A percentile compares a stretch with the other conserved stretches of the same genome.
These are phyloP conservation scores for Aphelocoma coerulescens DNA, from an alignment of 2,113 vertebrate genomes.

Conservation along the genomic window DNA sequence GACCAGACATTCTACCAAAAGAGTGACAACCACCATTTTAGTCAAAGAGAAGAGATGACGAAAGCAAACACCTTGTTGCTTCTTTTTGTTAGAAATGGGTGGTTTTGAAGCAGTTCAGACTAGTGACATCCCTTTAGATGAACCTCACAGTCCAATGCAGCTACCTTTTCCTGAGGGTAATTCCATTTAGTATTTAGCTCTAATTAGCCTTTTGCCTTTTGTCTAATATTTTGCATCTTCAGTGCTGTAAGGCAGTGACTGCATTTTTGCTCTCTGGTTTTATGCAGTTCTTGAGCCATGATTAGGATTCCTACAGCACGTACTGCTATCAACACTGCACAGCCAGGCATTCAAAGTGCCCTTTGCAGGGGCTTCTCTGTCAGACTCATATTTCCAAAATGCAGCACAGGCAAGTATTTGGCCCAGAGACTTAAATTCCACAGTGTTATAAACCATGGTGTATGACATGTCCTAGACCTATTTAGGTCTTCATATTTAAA, in stretches of 20 bases:
- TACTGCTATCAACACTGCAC: neutral
- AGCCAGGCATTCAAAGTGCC: neutral
- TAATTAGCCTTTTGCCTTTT: neutral
- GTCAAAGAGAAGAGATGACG: neutral
- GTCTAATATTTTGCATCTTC: neutral
- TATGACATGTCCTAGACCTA: neutral
- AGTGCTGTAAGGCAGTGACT: neutral
- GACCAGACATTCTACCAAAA: neutral
- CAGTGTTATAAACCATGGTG: neutral
- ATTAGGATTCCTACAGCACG: neutral
- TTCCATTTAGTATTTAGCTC: neutral
- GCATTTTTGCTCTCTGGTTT: neutral
- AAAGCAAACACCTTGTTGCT: neutral
- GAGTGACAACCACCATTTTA: neutral
- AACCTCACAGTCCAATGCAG: neutral
- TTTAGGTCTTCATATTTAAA: neutral
- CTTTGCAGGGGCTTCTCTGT: neutral
- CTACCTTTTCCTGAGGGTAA: neutral
- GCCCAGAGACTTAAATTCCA: neutral
- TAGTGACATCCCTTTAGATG: neutral
- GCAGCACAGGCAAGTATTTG: neutral
- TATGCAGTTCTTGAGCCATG: neutral
- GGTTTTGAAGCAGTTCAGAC: neutral
- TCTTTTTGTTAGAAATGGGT: neutral
- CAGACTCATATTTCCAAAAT: neutral